A percentile compares a stretch with the other conserved stretches of the same genome.
These are phyloP conservation scores for Antennarius striatus DNA, from an alignment of 2,113 vertebrate species.

Conservation along the genomic window DNA sequence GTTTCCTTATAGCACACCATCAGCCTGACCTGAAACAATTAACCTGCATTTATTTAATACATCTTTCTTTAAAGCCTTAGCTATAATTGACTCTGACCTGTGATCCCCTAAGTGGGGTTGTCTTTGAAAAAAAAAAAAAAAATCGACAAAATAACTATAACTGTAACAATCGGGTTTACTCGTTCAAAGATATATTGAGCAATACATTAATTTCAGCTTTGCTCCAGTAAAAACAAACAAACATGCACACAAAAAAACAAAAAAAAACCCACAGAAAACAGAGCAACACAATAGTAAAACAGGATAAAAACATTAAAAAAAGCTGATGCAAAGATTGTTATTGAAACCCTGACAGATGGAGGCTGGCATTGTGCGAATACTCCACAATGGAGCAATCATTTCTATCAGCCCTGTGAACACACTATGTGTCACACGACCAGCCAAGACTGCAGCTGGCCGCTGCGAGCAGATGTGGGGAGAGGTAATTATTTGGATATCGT, in stretches of 20 bases:
- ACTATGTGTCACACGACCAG: conserved; percentile 28
- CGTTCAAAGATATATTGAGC: too few species aligned
- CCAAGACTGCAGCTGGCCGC: conserved; percentile 17
- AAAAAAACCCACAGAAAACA: neutral
- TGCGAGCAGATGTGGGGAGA: conserved; percentile 38
- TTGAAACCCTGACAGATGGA: conserved; percentile 25
- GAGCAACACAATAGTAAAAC: neutral
- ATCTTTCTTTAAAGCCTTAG: too few species aligned
- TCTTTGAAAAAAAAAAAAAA: too few species aligned
- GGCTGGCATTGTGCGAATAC: conserved; percentile 4
- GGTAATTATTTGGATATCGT: conserved; percentile 61
- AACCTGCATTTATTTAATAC: too few species aligned
- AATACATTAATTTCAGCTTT: neutral
- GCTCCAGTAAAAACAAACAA: neutral
- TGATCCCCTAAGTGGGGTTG: too few species aligned
- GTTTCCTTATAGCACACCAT: too few species aligned
- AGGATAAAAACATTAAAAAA: neutral
- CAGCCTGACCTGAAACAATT: too few species aligned
- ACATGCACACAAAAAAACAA: too few species aligned
- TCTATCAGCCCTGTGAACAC: conserved; percentile 32
- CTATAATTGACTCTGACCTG: too few species aligned
- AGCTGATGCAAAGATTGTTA: conserved; percentile 3
- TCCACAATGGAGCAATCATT: conserved; percentile 34
- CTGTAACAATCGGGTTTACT: too few species aligned
- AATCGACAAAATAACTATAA: too few species aligned